A percentile compares a stretch with the other conserved stretches of the same genome.
Evolutionary conservation across 2,113 vertebrate species (phyloP).

Genomic region (Eurypyga helias): DNA sequence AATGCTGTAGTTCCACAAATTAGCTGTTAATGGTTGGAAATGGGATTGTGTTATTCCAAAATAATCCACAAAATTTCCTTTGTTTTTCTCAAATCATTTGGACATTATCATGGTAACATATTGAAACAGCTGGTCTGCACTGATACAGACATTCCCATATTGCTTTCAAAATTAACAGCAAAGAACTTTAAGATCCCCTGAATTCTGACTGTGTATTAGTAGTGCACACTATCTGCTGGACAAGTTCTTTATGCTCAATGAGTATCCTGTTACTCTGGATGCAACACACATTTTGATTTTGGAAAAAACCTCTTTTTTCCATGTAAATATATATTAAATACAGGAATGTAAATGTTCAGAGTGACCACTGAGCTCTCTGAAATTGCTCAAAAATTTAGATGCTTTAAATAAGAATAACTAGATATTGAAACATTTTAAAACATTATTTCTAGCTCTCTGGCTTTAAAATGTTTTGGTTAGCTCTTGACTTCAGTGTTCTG

Average conservation of each 20-base stretch:
- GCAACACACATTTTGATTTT: neutral
- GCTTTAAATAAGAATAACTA: neutral
- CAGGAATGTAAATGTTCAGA: neutral
- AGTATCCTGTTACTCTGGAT: neutral
- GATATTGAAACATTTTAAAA: neutral
- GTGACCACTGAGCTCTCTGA: neutral
- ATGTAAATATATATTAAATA: neutral
- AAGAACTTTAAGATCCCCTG: neutral
- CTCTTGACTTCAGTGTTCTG: neutral
- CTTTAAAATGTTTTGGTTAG: neutral
- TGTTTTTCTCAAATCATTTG: neutral
- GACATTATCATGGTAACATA: neutral
- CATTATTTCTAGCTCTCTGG: neutral
- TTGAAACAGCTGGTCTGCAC: neutral
- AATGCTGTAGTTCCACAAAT: neutral
- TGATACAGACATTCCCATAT: neutral
- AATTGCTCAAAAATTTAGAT: neutral
- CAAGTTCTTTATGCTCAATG: neutral
- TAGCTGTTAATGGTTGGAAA: neutral
- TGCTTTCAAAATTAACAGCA: neutral
- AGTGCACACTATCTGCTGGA: neutral
- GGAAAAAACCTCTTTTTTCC: neutral
- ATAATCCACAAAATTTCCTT: neutral
- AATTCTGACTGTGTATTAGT: neutral
- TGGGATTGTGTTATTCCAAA: neutral